Base-by-base conservation (phyloP, 2,888 invertebrate species). In the Tupiocoris notatus region DNA sequence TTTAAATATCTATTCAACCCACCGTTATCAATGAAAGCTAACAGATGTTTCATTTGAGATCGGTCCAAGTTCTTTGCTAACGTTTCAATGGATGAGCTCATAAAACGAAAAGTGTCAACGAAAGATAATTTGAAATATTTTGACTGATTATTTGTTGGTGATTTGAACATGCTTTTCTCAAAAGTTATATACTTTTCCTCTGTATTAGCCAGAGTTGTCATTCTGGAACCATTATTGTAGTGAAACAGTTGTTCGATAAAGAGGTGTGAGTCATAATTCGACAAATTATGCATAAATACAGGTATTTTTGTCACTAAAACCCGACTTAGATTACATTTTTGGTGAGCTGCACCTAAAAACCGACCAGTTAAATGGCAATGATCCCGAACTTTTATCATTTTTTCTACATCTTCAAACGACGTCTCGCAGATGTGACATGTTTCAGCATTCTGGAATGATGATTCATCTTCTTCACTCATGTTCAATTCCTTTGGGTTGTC, bases 361-460 rank as follows among this genome's bases (percentile, higher is more conserved):
- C 12, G 39, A 7, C 39, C 39, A 12, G 39, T 39, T 12, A 39
- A 12, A 39, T 39, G 39, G 9, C 24, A 64, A 25, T 23, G 65
- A 64, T 64, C 25, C 23, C 17, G 39, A 24, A 65, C 39, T 24
- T 17, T 65, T 18, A 25, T 65, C 18, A 65, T 65, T 65, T 65
- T 65, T 25, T 25, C 65, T 1, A 25, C n/a, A 18, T 65, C 18
- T 25, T 65, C 0, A 25, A 65, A 65, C 20, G 65, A 1, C 1
- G 24, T 24, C 17, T 18, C 25, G 2, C 65, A 65, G 20, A 65
- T 65, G 39, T 25, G 25, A n/a, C 65, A 65, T n/a, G 12, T 25
- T 25, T 65, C 65, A 16, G 25, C 39, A 18, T 25, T 2, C 23
- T 64, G 1, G 25, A 24, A 64, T 24, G 6, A 1, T 17, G 25